Base-by-base conservation (phyloP, 2,113 vertebrate genomes). In the Clarias gariepinus region DNA sequence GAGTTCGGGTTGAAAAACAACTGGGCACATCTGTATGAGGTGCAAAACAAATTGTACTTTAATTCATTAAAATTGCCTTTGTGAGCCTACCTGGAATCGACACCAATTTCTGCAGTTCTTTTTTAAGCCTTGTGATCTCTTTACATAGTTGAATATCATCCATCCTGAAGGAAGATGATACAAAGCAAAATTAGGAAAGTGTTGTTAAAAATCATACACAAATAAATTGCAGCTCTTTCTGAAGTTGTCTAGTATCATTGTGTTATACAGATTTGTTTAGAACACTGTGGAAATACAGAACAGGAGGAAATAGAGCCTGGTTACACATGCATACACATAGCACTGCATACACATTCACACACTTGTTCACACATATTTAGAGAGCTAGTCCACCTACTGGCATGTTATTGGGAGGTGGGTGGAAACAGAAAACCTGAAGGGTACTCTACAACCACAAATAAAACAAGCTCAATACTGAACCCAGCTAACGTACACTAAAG, bases 121-220 rank as follows among this genome's bases (percentile, higher is more conserved):
- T 93, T 90, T 97, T 97, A 90, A 97, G 94, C n/a, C 92, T 85
- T 10, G 95, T 96, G 89, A 97, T 97, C 88, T 98, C 97, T 88
- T 95, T 94, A 81, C 97, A 98, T 7, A 98, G 95, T 91, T 98
- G 96, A 87, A 98, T 97, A 91, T 98, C 97, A 16, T 98, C 97
- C 96, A 97, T 97, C 97, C 97, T 98, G 91, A 68, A 55, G 16
- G 53, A 83, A 79, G 66, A 69, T 36, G 78, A 33, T 85, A 52
- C 86, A 60, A 87, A 83, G 30, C 2, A 30, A 23, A 85, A 23
- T 0, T 0, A 47, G 61, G 36, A 10, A 80, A 18, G 13, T 33
- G 21, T 21, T 15, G 55, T 80, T 80, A 61, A 30, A 41, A 25
- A 61, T 41, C 57, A 41, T 23, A 55, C 25, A 28, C 23, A 55